Conservation (phyloP, 2,113 vertebrate genomes). For the Carlito syrichta region DNA sequence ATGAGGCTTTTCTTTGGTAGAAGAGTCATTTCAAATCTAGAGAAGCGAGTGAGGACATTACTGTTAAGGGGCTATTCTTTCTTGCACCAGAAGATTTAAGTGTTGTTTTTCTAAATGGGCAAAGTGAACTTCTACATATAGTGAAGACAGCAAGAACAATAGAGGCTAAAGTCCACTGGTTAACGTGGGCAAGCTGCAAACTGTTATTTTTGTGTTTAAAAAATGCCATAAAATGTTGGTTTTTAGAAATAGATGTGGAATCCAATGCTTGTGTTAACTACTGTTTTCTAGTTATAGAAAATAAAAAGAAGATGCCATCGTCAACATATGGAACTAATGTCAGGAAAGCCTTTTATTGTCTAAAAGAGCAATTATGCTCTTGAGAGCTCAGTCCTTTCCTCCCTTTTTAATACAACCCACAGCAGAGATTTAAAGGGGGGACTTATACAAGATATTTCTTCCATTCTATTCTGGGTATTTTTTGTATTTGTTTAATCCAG, state of each 20-base stretch:
- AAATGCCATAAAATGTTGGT: background rate
- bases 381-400: background rate
- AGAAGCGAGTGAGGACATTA: background rate
- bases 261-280: background rate
- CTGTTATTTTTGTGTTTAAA: background rate
- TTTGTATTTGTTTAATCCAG: background rate
- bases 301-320: background rate
- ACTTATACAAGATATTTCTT: background rate
- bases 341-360: constrained; percentile 11
- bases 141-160: background rate
- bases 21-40: background rate
- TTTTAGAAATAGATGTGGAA: background rate
- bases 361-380: background rate
- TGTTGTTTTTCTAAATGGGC: background rate
- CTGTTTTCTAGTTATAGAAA: background rate
- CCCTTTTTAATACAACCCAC: background rate
- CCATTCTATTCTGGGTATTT: background rate
- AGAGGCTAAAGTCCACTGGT: background rate
- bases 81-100: background rate
- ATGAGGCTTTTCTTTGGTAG: background rate
- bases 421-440: background rate
- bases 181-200: background rate
- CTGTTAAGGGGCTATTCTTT: background rate
- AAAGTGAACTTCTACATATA: background rate
- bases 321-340: constrained; percentile 8